These are phyloP conservation scores for Acyrthosiphon pisum DNA, from an alignment of 1,140 invertebrate genomes.

Conservation along the genomic window DNA sequence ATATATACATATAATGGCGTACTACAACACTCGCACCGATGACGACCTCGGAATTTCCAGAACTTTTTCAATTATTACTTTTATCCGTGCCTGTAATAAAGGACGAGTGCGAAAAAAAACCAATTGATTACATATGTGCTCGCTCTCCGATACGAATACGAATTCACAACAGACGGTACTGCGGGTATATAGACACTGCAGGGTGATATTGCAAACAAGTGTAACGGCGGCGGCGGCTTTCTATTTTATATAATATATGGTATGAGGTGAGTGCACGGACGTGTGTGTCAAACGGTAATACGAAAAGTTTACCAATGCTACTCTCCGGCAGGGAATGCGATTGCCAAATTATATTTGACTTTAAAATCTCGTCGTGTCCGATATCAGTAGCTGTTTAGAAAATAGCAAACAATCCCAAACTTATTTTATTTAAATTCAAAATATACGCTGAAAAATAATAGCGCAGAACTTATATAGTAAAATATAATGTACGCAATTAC, in stretches of 20 bases:
- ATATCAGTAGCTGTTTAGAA: background rate
- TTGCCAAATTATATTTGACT: slow-evolving; percentile 12
- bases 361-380: background rate
- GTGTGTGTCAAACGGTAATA: slow-evolving; percentile 30
- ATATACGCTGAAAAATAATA: background rate
- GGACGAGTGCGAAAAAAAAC: background rate
- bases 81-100: background rate
- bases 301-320: slow-evolving; percentile 30
- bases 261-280: background rate
- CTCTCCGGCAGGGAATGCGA: background rate
- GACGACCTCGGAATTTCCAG: background rate
- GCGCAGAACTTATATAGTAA: background rate
- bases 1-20: background rate
- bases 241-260: background rate
- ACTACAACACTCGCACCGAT: background rate
- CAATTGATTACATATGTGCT: slow-evolving; percentile 40
- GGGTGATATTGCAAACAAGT: slow-evolving; percentile 7
- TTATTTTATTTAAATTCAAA: background rate
- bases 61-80: slow-evolving; percentile 54
- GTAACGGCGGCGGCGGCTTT: background rate
- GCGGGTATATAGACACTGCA: background rate
- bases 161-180: background rate
- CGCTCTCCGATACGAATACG: background rate
- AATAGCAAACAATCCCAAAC: background rate
- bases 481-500: too few relatives aligned